Evolutionary conservation across 35 echinoderm and acorn worm genomes (phyloP).

Genomic region (Hemicentrotus pulcherrimus): DNA sequence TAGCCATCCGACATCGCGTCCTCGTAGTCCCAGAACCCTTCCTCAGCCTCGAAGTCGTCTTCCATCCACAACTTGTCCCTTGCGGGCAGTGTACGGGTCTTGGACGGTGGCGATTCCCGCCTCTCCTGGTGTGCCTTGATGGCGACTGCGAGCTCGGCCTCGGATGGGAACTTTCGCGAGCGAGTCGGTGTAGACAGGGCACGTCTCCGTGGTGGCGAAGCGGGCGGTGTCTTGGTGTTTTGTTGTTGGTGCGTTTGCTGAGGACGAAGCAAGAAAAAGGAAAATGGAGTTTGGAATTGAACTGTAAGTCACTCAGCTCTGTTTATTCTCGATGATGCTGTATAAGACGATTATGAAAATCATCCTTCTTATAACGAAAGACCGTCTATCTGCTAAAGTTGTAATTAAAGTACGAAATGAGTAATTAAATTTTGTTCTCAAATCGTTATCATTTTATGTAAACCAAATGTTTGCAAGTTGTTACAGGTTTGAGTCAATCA

Average conservation of each 20-base stretch:
- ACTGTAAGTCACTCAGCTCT: background rate
- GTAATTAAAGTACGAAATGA: too few relatives aligned
- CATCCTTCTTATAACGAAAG: background rate
- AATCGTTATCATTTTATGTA: background rate
- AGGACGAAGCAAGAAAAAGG: conserved; percentile 34
- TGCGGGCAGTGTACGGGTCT: conserved; percentile 61
- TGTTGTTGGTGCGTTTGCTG: conserved; percentile 52
- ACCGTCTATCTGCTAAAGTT: too few relatives aligned
- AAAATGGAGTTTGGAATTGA: conserved; percentile 46
- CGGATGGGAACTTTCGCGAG: conserved; percentile 60
- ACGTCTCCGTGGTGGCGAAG: conserved; percentile 54
- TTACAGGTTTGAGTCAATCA: background rate
- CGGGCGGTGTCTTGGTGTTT: conserved; percentile 46
- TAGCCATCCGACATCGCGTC: conserved; percentile 36
- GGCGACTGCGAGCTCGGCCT: conserved; percentile 62
- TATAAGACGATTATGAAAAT: background rate
- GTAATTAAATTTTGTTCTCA: background rate
- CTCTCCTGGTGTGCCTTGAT: conserved; percentile 62
- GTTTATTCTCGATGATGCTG: background rate
- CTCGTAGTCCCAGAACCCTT: conserved; percentile 43
- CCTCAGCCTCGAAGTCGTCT: conserved; percentile 51
- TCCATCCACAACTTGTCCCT: conserved; percentile 62
- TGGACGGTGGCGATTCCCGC: conserved; percentile 43
- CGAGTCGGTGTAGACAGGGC: conserved; percentile 68
- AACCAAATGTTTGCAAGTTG: background rate